Evolutionary conservation across 2,113 vertebrate species (phyloP).

Genomic region (Channa argus): DNA sequence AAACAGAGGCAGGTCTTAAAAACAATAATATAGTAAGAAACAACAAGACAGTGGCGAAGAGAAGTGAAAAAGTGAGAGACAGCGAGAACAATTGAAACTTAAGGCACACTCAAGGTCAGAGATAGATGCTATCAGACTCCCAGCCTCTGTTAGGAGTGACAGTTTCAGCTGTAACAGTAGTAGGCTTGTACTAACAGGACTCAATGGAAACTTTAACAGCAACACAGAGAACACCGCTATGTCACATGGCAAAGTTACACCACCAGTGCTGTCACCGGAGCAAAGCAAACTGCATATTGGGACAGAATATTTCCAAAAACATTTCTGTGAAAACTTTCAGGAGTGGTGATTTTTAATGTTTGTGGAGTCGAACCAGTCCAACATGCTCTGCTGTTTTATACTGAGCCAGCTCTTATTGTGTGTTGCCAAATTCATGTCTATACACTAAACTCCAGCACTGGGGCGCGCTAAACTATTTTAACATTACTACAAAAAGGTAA

Average conservation of each 20-base stretch:
- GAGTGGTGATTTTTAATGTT: neutral
- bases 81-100: constrained; percentile 15
- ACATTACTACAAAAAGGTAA: no score
- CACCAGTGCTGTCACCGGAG: constrained; percentile 15
- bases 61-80: constrained; percentile 15
- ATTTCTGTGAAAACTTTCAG: no score
- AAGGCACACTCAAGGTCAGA: constrained; percentile 47
- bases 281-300: constrained; percentile 13
- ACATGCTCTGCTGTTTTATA: neutral
- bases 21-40: neutral
- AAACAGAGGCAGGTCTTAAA: neutral
- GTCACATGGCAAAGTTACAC: constrained; percentile 55
- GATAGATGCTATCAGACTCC: constrained; percentile 50
- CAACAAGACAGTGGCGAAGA: neutral
- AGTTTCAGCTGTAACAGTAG: constrained; percentile 55
- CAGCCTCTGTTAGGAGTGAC: constrained; percentile 23
- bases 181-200: constrained; percentile 18
- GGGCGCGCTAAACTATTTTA: constrained; percentile 1
- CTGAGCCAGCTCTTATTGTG: neutral
- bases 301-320: neutral
- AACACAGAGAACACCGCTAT: constrained; percentile 52
- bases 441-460: constrained; percentile 11
- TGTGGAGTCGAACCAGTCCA: constrained; percentile 1
- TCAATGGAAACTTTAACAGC: constrained; percentile 61
- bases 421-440: constrained; percentile 1